A percentile compares a stretch with the other conserved stretches of the same genome.
Conservation (phyloP, 1,140 invertebrate genomes). For the Achroia grisella region DNA sequence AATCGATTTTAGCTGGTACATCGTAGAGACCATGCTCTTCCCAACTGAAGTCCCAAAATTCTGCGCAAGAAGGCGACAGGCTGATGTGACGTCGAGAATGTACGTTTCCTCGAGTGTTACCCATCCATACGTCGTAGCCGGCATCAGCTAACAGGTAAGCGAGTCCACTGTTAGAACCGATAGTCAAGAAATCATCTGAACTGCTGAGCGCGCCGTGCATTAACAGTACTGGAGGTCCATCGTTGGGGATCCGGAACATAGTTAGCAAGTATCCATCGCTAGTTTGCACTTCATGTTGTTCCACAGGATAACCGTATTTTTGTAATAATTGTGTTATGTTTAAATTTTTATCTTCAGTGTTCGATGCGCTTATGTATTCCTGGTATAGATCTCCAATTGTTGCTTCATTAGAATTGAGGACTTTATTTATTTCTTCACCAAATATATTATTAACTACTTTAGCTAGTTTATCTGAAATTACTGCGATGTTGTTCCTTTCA, state of each 20-base stretch:
- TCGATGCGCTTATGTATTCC: not conserved
- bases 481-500: too few species aligned
- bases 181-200: not conserved
- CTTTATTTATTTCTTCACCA: too few species aligned
- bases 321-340: not conserved
- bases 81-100: not conserved
- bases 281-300: not conserved
- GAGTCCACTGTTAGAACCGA: not conserved
- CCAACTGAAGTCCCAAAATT: conserved; percentile 80
- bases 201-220: not conserved
- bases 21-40: conserved; percentile 81
- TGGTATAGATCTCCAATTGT: not conserved
- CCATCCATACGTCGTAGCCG: not conserved
- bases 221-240: not conserved
- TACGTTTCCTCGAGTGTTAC: not conserved
- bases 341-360: not conserved
- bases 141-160: not conserved
- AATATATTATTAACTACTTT: too few species aligned
- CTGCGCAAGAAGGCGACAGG: not conserved
- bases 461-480: too few species aligned
- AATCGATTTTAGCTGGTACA: conserved; percentile 77
- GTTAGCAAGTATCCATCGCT: not conserved
- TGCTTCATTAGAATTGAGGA: too few species aligned
- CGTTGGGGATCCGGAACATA: not conserved
- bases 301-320: not conserved